Evolutionary conservation across 2,888 invertebrate genomes (phyloP), one percentile per base, ranked within the genome.

Genomic region (Harpagoxenus sublaevis): DNA sequence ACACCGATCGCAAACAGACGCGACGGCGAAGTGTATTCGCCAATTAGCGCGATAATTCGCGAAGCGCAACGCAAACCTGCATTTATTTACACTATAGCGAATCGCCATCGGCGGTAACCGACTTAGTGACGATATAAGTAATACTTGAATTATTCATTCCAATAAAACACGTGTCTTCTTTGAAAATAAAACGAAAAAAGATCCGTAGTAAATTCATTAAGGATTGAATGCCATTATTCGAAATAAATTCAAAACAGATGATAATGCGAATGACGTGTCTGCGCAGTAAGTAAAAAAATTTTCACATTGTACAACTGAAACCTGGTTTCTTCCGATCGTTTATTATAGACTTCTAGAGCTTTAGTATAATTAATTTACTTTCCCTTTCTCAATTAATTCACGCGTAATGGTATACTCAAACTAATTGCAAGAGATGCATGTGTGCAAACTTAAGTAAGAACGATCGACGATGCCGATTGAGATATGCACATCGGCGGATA

Each of bases 31-130:
- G 28, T 57, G n/a, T 45, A 70, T 78, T 70, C 70, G 55, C 70
- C 70, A 78, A 78, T 78, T 78, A 78, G 55, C 78, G 23, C 53
- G 53, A 53, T 57, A 78, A 68, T 78, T 78, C 45, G 45, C 55
- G 45, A 70, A 66, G 78, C 78, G 55, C 78, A 55, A 28, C 28
- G 42, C 68, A 45, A 78, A 45, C 15, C n/a, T 18, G 70, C 70
- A n/a, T 10, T 70, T 75, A 75, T 75, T 75, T 68, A 31, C 48
- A 70, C 42, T 45, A 31, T 28, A 6, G 42, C 39, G 53, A 65
- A 77, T 77, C 39, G 39, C 31, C 55, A 42, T 70, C 31, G 55
- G 28, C 55, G 68, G 45, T 31, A 55, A 55, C 68, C 31, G 70
- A n/a, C n/a, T 78, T n/a, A 23, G 35, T 15, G 18, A 6, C 28